These are phyloP conservation scores for Elysia crispata DNA, from an alignment of 2,888 invertebrate genomes.

Conservation along the genomic window DNA sequence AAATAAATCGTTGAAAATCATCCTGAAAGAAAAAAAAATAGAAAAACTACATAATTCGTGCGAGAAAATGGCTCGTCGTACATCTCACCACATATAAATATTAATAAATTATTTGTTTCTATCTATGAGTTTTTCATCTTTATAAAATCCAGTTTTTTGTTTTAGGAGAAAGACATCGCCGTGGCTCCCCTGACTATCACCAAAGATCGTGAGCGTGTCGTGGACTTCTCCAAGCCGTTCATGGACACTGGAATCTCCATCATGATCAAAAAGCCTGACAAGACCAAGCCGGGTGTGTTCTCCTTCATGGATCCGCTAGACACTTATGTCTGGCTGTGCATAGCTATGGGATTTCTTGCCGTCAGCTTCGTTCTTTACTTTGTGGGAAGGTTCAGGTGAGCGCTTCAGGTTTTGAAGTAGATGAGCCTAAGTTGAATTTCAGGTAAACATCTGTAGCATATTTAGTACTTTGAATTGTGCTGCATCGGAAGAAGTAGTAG, in stretches of 20 bases:
- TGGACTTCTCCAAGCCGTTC: slow-evolving; percentile 98
- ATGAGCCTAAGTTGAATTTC: too few species aligned
- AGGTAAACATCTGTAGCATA: too few species aligned
- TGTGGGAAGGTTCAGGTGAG: slow-evolving; percentile 88
- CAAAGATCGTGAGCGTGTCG: slow-evolving; percentile 92
- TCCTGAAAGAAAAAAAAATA: too few species aligned
- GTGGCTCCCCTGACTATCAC: slow-evolving; percentile 96
- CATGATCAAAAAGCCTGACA: slow-evolving; percentile 94
- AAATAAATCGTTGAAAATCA: too few species aligned
- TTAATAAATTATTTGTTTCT: too few species aligned
- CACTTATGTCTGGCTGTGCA: slow-evolving; percentile 95
- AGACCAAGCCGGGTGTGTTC: slow-evolving; percentile 95
- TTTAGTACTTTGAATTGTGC: too few species aligned
- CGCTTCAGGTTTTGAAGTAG: too few species aligned
- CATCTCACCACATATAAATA: too few species aligned
- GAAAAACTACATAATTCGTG: too few species aligned
- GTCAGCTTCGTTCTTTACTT: slow-evolving; percentile 98
- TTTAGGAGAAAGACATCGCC: slow-evolving; percentile 91
- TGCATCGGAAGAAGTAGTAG: neutral
- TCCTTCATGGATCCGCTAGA: slow-evolving; percentile 98
- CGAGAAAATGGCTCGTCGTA: too few species aligned
- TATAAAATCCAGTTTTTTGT: neutral
- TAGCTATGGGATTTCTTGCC: slow-evolving; percentile 92
- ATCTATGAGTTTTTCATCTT: too few species aligned
- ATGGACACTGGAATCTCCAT: slow-evolving; percentile 97